Evolutionary conservation across 1,140 invertebrate genomes (phyloP), one percentile per base, ranked within the genome.

Genomic region (Oncopodura yosiiana): DNA sequence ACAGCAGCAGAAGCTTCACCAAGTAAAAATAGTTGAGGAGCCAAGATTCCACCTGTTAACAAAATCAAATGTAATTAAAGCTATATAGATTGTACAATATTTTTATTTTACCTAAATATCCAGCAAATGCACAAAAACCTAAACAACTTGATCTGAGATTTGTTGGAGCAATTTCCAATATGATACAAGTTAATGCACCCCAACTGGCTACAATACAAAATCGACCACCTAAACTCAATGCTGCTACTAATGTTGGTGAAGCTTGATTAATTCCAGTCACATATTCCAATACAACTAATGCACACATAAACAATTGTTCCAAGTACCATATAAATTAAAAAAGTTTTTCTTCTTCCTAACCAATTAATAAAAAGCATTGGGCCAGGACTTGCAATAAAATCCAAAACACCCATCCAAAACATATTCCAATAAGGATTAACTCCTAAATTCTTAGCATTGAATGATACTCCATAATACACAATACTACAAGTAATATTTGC

Each of bases 331-430:
- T 38, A 43, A 1, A 49, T 6, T 23, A 56, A 19, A 36, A 50
- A 56, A 2, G 54, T 56, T 38, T 21, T 14, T 21, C 39, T n/a
- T 36, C 46, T 1, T 18, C 54, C 54, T 1, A 56, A n/a, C 29
- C 53, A 26, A 43, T 61, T 56, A 23, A 48, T 61, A n/a, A 61
- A 61, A 11, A 56, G 23, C 12, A 61, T 36, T 5, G 34, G 39
- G 9, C 49, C 26, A 11, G 50, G 50, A 24, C 21, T 27, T 14
- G 42, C 56, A 16, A 52, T 39, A 1, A 61, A 43, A 37, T 58
- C 51, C 14, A 58, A 26, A 18, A 51, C 38, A 29, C 60, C 60
- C 56, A 61, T 58, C 34, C 48, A 54, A 1, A 58, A 36, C 32
- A 53, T 46, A 43, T 53, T 53, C n/a, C 53, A 14, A n/a, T 46